Percentiles rank a stretch among this genome's conserved stretches.
Conservation (phyloP, 2,888 invertebrate species). For the Caenorhabditis panamensis region DNA sequence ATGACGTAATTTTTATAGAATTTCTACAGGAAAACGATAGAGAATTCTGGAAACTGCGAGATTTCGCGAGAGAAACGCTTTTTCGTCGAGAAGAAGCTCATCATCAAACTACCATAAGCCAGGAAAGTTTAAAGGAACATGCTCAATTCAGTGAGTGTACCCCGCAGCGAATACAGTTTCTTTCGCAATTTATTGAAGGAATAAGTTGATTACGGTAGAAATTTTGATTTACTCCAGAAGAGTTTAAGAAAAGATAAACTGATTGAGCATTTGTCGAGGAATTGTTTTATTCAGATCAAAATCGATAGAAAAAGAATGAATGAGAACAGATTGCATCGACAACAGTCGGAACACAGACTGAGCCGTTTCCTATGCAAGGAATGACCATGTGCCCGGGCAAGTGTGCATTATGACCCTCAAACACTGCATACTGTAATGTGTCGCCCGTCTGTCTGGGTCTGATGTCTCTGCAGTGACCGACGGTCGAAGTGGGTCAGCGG, state of each 20-base stretch:
- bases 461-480: slow-evolving; percentile 25
- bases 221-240: too few relatives aligned
- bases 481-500: slow-evolving; percentile 38
- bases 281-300: background rate
- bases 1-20: slow-evolving; percentile 3
- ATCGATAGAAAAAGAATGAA: slow-evolving; percentile 35
- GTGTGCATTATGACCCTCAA: slow-evolving; percentile 25
- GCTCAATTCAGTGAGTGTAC: background rate
- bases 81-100: background rate
- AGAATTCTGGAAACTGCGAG: background rate
- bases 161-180: slow-evolving; percentile 16
- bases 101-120: background rate
- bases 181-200: background rate
- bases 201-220: too few relatives aligned
- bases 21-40: background rate
- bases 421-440: slow-evolving; percentile 36
- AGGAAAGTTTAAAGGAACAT: slow-evolving; percentile 25
- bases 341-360: slow-evolving; percentile 39
- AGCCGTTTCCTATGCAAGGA: background rate
- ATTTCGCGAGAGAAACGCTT: background rate
- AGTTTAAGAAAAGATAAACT: too few relatives aligned
- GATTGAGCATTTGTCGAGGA: too few relatives aligned
- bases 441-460: slow-evolving; percentile 49
- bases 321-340: slow-evolving; percentile 3
- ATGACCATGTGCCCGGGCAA: slow-evolving; percentile 11